phyloP scores from a whole-genome alignment of 2,888 invertebrate genomes.

The Cosmia trapezina region DNA sequence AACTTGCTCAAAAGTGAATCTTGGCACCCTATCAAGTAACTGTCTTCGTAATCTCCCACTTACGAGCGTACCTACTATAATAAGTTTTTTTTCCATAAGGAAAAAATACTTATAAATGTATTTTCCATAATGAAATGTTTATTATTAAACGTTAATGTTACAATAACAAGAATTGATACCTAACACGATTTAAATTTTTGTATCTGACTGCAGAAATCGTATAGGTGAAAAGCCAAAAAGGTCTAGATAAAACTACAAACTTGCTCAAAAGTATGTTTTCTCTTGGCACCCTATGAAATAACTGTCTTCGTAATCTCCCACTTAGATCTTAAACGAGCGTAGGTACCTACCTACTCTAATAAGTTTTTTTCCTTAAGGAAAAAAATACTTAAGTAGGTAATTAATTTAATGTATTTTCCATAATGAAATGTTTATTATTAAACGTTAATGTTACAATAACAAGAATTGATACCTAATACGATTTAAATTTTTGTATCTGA shows the following conservation, averaged over 20 bases:
- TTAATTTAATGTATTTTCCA: neutral
- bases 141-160: neutral
- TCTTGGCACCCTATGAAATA: constrained; percentile 43
- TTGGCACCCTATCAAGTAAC: constrained; percentile 47
- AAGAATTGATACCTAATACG: neutral
- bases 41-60: constrained; percentile 28
- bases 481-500: no score
- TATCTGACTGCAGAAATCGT: no score
- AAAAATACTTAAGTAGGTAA: neutral
- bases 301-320: constrained; percentile 34
- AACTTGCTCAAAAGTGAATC: constrained; percentile 12
- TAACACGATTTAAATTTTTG: neutral
- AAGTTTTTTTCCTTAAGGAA: constrained; percentile 22
- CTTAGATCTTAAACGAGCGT: constrained; percentile 38
- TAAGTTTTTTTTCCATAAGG: no score
- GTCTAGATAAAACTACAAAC: constrained; percentile 2
- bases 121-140: neutral
- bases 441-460: neutral
- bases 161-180: neutral
- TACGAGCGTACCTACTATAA: constrained; percentile 22
- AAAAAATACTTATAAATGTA: no score
- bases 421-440: no score
- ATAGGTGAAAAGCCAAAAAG: no score
- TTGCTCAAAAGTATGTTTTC: constrained; percentile 19
- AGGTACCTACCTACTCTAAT: constrained; percentile 7